A percentile compares a stretch with the other conserved stretches of the same genome.
Conservation (phyloP, 30 jellyfish, hydroid and myxozoan species). For the Turritopsis rubra region DNA sequence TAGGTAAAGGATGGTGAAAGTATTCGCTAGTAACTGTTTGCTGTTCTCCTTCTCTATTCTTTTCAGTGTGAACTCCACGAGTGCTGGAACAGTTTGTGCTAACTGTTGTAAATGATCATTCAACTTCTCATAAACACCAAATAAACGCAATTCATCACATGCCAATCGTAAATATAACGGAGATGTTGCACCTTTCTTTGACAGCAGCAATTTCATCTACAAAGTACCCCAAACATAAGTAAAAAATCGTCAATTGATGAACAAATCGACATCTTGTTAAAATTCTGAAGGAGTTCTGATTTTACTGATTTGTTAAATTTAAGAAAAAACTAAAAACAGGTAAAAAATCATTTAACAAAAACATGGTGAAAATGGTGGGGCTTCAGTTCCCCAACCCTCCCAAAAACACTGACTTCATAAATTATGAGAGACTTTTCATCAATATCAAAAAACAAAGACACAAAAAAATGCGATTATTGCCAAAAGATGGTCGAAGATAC, state of each 20-base stretch:
- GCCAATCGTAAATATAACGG: conserved; percentile 75
- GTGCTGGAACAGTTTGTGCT: conserved; percentile 72
- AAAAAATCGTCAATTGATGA: no score
- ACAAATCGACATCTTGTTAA: no score
- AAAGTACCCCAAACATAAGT: no score
- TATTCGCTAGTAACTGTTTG: conserved; percentile 42
- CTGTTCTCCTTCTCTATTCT: conserved; percentile 66
- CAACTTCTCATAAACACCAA: conserved; percentile 78
- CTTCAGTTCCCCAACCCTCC: no score
- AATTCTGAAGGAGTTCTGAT: no score
- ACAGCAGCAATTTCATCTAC: conserved; percentile 71
- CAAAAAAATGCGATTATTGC: neutral
- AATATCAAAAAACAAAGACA: no score
- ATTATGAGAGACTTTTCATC: no score
- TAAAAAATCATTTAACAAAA: no score
- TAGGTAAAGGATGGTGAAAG: conserved; percentile 30
- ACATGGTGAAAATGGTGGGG: no score
- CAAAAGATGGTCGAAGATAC: conserved; percentile 47
- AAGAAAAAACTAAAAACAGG: no score
- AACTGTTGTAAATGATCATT: conserved; percentile 45
- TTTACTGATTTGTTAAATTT: no score
- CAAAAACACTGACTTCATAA: no score
- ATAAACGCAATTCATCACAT: conserved; percentile 87
- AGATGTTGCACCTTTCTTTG: conserved; percentile 75
- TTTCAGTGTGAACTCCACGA: conserved; percentile 43